Percentiles rank a stretch among this genome's conserved stretches.
Conservation (phyloP, 2,113 vertebrate genomes). For the Corynorhinus townsendii region DNA sequence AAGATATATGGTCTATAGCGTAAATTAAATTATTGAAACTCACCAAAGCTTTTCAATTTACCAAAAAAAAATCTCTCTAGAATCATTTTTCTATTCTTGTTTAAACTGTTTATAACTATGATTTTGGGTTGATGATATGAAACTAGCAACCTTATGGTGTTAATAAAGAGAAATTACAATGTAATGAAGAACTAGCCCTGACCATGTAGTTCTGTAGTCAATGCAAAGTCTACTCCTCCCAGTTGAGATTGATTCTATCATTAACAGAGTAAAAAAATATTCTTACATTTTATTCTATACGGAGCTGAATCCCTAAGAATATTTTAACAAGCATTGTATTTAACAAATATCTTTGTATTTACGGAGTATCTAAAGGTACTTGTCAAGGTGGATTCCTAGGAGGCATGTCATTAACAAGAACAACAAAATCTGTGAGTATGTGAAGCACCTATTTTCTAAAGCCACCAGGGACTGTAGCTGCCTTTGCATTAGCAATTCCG, state of each 20-base stretch:
- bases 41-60: not conserved
- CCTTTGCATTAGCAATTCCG: conserved; percentile 79
- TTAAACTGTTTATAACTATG: conserved; percentile 32
- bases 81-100: conserved; percentile 32
- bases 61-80: conserved; percentile 27
- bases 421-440: conserved; percentile 22
- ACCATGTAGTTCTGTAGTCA: not conserved
- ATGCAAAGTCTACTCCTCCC: not conserved
- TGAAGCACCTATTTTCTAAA: not conserved
- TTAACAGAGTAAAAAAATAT: not conserved
- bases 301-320: not conserved
- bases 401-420: not conserved
- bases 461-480: conserved; percentile 60
- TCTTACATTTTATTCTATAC: not conserved
- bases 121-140: conserved; percentile 55
- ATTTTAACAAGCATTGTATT: not conserved
- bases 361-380: conserved; percentile 34
- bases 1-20: conserved; percentile 33
- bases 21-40: conserved; percentile 42
- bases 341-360: conserved; percentile 33
- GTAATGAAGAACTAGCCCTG: not conserved
- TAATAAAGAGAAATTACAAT: conserved; percentile 23
- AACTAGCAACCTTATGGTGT: conserved; percentile 22
- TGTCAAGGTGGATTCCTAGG: conserved; percentile 27
- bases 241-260: not conserved